Base-by-base conservation (phyloP, 2,797 vertebrate genomes). In the Microcaecilia unicolor region DNA sequence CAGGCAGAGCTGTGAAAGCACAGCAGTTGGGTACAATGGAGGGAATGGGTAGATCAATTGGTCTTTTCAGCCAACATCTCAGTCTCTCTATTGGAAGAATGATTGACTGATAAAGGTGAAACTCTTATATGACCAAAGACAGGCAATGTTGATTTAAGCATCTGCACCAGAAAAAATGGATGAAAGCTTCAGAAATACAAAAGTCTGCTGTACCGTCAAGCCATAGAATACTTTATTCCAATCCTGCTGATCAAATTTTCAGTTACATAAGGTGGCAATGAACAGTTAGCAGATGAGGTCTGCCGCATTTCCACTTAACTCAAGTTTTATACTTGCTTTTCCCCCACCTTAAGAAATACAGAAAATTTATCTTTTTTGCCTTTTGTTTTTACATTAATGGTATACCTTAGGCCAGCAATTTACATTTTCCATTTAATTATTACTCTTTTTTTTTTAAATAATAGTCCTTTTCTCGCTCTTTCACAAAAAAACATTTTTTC, bases 191-290 rank as follows among this genome's bases (percentile, higher is more conserved):
- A 5, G 2, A 18, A 26, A 9, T 38, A 10, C 25, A 9, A 11
- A 12, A 38, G 9, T 29, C 41, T 11, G 0, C 15, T 60, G 61
- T 38, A 55, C 50, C 58, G 60, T 61, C 67, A 70, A n/a, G 31
- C 54, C 58, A 63, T 27, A 72, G 32, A 70, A 70, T 49, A 38
- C 57, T 81, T 81, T 81, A 83, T 80, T 83, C 70, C 57, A 74
- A 70, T 66, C 63, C 42, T 55, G 34, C 58, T 41, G 30, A 56
- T 64, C 61, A 68, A 68, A 60, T 56, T 67, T 62, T 51, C 55
- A 58, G 56, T 65, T 72, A 75, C 57, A 76, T 71, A 65, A 68
- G 56, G 54, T 62, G 54, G 67, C 65, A 68, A 72, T 72, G 37
- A 55, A 61, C 43, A 67, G 31, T 64, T 63, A 64, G 69, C n/a